phyloP scores from a whole-genome alignment of 1,140 invertebrate species.

The Drosophila pseudoananassae region DNA sequence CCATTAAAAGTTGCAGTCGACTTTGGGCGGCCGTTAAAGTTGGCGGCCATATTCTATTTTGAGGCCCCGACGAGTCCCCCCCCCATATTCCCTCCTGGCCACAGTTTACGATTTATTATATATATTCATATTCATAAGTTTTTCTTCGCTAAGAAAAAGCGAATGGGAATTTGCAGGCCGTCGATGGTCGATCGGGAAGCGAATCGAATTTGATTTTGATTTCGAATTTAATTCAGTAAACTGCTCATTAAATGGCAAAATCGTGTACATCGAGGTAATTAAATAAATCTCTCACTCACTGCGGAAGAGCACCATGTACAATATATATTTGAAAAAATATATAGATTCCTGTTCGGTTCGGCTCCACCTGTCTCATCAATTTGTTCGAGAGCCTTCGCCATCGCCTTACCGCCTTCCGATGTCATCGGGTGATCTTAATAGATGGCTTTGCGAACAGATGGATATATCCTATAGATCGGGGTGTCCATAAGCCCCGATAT shows the following conservation, averaged over 20 bases:
- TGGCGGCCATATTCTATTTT: slow-evolving; percentile 65
- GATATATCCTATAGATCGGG: slow-evolving; percentile 23
- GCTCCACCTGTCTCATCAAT: slow-evolving; percentile 50
- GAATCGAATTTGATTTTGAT: slow-evolving; percentile 2
- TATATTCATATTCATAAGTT: slow-evolving; percentile 29
- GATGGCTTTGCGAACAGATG: slow-evolving; percentile 40
- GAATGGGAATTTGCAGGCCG: slow-evolving; percentile 29
- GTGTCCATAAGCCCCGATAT: neutral
- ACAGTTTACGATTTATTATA: slow-evolving; percentile 40
- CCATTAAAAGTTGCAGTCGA: slow-evolving; percentile 72
- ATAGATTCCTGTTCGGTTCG: slow-evolving; percentile 28
- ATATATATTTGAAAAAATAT: slow-evolving; percentile 5
- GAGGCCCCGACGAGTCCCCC: neutral
- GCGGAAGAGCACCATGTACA: slow-evolving; percentile 5
- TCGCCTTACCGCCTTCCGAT: slow-evolving; percentile 6
- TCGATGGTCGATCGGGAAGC: slow-evolving; percentile 28
- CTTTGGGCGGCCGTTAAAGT: slow-evolving; percentile 62
- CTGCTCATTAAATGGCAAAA: slow-evolving; percentile 54
- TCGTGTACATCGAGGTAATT: slow-evolving; percentile 35
- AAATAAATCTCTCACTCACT: slow-evolving; percentile 28
- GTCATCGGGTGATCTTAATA: slow-evolving; percentile 43
- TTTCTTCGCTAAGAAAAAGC: neutral
- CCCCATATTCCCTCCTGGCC: neutral
- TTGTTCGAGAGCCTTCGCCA: slow-evolving; percentile 36
- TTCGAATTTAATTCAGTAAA: slow-evolving; percentile 43